Percentiles rank a stretch among this genome's conserved stretches.
Conservation (phyloP, 2,113 vertebrate genomes). For the Erythrolamprus reginae region DNA sequence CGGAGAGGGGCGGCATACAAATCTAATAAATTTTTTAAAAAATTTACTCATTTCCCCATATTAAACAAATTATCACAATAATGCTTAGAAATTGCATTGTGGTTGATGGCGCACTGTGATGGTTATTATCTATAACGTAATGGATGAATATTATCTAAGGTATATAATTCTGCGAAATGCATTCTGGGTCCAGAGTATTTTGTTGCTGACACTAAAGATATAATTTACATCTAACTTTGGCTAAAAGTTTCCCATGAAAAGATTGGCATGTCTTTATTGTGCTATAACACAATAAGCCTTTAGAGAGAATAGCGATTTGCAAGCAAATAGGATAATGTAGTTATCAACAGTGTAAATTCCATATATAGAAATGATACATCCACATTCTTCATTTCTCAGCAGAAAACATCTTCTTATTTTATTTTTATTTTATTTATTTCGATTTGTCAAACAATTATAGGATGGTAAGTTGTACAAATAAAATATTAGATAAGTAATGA, state of each 20-base stretch:
- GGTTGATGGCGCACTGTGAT: no score
- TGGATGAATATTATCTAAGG: constrained; percentile 8
- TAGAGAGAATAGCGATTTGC: not conserved
- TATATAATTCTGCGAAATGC: not conserved
- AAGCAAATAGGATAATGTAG: not conserved
- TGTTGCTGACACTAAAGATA: not conserved
- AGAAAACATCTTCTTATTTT: not conserved
- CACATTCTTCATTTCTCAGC: not conserved
- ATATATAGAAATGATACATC: not conserved
- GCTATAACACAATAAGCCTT: not conserved
- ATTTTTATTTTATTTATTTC: no score
- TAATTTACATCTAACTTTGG: not conserved
- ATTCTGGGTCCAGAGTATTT: not conserved
- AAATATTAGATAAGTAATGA: no score
- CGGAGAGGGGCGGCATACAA: no score
- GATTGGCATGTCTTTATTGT: not conserved
- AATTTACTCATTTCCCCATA: constrained; percentile 36
- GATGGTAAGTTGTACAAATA: no score
- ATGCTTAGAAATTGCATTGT: constrained; percentile 27
- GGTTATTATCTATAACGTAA: constrained; percentile 41
- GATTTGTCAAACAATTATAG: no score
- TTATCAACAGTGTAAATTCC: not conserved
- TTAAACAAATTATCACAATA: constrained; percentile 53
- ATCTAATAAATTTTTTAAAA: no score
- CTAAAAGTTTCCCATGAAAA: not conserved